phyloP scores from a whole-genome alignment of 2,113 vertebrate species.

The Nipponia nippon region DNA sequence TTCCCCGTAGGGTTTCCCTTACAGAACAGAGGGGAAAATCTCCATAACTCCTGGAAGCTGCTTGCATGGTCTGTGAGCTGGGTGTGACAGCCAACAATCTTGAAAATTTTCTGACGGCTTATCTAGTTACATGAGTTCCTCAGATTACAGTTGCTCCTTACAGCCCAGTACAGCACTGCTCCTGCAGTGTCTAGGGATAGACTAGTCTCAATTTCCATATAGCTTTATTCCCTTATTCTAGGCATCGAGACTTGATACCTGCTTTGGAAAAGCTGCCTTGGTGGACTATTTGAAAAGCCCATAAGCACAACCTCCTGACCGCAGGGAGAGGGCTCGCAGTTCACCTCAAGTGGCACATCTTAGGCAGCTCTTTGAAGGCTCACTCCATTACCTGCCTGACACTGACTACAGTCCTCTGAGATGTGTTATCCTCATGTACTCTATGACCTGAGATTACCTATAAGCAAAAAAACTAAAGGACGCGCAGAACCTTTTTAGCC shows the following conservation, averaged over 20 bases:
- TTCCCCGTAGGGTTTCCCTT: neutral
- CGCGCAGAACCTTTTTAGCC: neutral
- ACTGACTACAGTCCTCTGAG: neutral
- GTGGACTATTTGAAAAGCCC: neutral
- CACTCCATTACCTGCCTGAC: neutral
- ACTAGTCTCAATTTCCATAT: neutral
- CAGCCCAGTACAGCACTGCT: neutral
- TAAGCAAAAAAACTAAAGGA: neutral
- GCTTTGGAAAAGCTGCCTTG: neutral
- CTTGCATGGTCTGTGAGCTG: neutral
- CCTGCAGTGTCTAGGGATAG: neutral
- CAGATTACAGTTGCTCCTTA: neutral
- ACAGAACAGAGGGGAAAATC: neutral
- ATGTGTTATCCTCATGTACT: neutral
- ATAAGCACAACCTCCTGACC: neutral
- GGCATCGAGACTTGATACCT: neutral
- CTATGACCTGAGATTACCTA: neutral
- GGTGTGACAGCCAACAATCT: neutral
- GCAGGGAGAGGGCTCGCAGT: neutral
- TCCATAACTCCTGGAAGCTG: neutral
- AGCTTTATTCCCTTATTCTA: neutral
- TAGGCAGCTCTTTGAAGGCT: neutral
- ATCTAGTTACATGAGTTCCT: neutral
- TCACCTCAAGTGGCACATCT: neutral
- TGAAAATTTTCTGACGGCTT: neutral